Evolutionary conservation across 2,113 vertebrate genomes (phyloP).

Genomic region (Chloroceryle aenea): DNA sequence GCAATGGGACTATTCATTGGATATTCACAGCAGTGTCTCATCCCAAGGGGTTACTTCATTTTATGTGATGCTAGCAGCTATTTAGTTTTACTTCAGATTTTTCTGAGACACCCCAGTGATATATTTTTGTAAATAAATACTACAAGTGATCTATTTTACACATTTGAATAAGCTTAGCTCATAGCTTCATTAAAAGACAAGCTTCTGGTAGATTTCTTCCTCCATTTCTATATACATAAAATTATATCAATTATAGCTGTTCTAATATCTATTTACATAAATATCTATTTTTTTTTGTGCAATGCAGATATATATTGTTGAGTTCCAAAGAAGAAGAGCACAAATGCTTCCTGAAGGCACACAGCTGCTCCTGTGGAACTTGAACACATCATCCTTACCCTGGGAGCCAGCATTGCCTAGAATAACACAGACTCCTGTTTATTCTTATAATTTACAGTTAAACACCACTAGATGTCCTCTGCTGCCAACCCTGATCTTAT

Average conservation of each 20-base stretch:
- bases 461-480: slow-evolving; percentile 57
- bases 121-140: background rate
- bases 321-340: background rate
- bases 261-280: background rate
- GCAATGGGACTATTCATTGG: background rate
- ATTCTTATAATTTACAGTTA: background rate
- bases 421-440: background rate
- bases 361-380: background rate
- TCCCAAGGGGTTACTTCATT: background rate
- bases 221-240: background rate
- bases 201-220: background rate
- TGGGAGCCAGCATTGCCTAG: background rate
- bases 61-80: background rate
- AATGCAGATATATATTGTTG: background rate
- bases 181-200: background rate
- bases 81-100: background rate
- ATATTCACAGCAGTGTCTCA: background rate
- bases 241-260: background rate
- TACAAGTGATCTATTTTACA: background rate
- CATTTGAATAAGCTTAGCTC: background rate
- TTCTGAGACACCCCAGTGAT: background rate
- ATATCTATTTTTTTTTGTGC: background rate
- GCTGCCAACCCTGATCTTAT: background rate
- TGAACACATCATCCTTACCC: background rate
- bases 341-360: background rate